These are phyloP conservation scores for Amphilophus citrinellus DNA, from an alignment of 2,113 vertebrate genomes.

Conservation along the genomic window DNA sequence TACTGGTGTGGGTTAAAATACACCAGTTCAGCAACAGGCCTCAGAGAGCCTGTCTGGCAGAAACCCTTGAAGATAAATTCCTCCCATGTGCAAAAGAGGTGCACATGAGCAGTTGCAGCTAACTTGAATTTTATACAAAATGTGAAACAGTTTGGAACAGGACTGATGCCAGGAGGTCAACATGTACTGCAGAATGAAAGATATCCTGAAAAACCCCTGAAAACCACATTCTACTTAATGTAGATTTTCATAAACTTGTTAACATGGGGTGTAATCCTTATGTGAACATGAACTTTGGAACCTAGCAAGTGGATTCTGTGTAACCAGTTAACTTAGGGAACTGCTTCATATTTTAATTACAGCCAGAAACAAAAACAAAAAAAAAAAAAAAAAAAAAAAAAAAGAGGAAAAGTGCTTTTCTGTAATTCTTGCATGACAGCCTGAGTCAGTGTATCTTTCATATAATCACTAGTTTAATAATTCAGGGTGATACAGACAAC, in stretches of 20 bases:
- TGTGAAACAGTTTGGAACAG: background rate
- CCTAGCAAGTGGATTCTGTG: background rate
- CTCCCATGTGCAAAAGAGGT: background rate
- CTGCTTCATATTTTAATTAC: background rate
- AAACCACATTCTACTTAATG: background rate
- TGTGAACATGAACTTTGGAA: background rate
- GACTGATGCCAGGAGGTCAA: background rate
- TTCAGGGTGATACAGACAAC: background rate
- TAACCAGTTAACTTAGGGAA: background rate
- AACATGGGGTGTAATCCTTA: background rate
- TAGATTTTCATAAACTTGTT: conserved; percentile 3
- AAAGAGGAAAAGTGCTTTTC: background rate
- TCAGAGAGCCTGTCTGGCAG: background rate
- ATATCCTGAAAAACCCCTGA: background rate
- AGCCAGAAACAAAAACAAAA: background rate
- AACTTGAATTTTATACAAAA: background rate
- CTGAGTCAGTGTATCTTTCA: background rate
- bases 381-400: background rate
- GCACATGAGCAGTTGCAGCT: background rate
- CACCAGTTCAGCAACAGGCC: background rate
- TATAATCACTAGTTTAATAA: background rate
- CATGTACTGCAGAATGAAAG: background rate
- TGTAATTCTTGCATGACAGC: background rate
- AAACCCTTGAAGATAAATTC: background rate
- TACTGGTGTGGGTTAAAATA: background rate